phyloP scores from a whole-genome alignment of 2,888 invertebrate species.

The Torymus auratus region DNA sequence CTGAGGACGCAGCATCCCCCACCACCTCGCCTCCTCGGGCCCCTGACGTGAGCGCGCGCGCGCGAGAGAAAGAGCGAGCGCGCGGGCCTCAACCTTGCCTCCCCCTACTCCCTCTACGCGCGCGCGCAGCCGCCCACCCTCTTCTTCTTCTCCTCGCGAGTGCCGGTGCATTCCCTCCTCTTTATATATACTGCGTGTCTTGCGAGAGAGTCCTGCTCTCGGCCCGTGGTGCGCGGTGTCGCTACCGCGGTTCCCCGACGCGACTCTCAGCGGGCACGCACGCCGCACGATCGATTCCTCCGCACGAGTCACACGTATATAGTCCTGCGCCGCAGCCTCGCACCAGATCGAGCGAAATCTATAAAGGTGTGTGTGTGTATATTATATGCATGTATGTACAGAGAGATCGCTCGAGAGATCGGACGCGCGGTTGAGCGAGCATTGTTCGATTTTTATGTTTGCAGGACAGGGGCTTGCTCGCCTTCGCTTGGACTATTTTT shows the following conservation, averaged over 20 bases:
- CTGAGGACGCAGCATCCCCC: neutral
- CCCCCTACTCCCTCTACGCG: constrained; percentile 37
- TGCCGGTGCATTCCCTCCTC: constrained; percentile 15
- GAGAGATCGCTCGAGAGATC: no score
- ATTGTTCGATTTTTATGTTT: no score
- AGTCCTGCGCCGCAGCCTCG: no score
- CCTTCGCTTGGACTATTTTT: no score
- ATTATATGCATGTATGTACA: no score
- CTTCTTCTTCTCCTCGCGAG: constrained; percentile 18
- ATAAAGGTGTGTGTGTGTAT: no score
- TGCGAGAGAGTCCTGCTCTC: neutral
- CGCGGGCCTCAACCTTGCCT: constrained; percentile 57
- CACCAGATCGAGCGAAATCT: constrained; percentile 14
- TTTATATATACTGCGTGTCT: neutral
- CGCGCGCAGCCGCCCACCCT: constrained; percentile 32
- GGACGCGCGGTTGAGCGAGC: no score
- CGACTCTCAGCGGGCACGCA: neutral
- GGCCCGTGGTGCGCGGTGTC: constrained; percentile 7
- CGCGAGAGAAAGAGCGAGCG: constrained; percentile 20
- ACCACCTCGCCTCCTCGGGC: neutral
- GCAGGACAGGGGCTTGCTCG: no score
- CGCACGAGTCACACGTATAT: no score
- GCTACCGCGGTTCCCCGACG: constrained; percentile 28
- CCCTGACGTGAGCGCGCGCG: constrained; percentile 51
- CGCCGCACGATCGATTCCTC: constrained; percentile 19